Conservation (phyloP, 2,113 vertebrate species). For the Ranitomeya variabilis region DNA sequence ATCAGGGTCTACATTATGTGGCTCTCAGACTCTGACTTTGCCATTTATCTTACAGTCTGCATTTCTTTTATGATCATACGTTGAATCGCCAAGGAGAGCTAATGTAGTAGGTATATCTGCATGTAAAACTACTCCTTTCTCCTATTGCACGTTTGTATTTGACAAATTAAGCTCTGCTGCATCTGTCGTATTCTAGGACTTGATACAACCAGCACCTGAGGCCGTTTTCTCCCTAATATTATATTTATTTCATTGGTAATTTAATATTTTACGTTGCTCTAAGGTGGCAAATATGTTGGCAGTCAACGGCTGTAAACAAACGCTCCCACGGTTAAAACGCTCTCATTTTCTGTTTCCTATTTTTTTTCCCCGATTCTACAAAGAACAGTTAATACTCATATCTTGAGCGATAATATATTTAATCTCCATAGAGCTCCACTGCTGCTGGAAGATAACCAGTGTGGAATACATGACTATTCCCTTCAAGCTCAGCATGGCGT, state of each 20-base stretch:
- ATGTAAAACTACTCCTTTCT: not conserved
- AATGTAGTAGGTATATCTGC: not conserved
- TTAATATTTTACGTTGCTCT: slow-evolving; percentile 4
- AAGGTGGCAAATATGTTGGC: not conserved
- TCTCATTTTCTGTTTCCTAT: slow-evolving; percentile 30
- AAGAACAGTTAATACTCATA: slow-evolving; percentile 69
- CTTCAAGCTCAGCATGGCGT: slow-evolving; percentile 71
- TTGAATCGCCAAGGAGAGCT: not conserved
- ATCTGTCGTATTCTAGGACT: not conserved
- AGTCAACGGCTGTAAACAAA: slow-evolving; percentile 46
- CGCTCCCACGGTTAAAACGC: slow-evolving; percentile 63
- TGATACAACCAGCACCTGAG: not conserved
- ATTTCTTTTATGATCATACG: not conserved
- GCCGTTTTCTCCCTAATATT: not conserved
- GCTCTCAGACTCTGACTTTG: too few species aligned
- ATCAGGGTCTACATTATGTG: too few species aligned
- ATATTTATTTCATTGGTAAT: not conserved
- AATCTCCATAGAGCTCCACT: slow-evolving; percentile 73
- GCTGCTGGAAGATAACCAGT: slow-evolving; percentile 79
- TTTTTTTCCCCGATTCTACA: slow-evolving; percentile 58
- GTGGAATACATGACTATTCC: slow-evolving; percentile 69
- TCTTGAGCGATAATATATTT: slow-evolving; percentile 73
- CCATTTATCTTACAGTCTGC: not conserved
- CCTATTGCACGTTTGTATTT: not conserved
- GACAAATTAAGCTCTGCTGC: not conserved